A percentile compares a stretch with the other conserved stretches of the same genome.
Evolutionary conservation across 2,888 invertebrate species (phyloP).

Genomic region (Drosophila stalkeri): DNA sequence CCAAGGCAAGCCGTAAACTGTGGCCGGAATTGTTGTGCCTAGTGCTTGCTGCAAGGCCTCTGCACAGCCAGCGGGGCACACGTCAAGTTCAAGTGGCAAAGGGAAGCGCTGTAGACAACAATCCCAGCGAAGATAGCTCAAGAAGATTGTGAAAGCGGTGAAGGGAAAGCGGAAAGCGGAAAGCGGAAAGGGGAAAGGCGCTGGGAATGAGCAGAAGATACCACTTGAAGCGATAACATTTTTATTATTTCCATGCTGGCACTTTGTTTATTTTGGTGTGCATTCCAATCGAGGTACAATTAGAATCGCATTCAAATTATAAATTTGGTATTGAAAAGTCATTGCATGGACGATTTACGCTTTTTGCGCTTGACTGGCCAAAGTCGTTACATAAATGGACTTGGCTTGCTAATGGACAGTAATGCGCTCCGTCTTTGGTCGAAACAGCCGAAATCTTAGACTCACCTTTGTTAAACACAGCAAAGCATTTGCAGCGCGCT

Average conservation of each 20-base stretch:
- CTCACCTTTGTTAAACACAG: conserved; percentile 66
- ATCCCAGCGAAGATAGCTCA: neutral
- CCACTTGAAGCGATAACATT: conserved; percentile 65
- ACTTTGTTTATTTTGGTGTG: conserved; percentile 34
- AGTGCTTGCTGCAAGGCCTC: neutral
- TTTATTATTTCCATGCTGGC: conserved; percentile 67
- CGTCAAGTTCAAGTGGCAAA: conserved; percentile 76
- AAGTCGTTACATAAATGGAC: neutral
- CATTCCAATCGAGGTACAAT: neutral
- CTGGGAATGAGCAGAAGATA: neutral
- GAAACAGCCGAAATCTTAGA: conserved; percentile 18
- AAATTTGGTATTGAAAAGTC: conserved; percentile 15
- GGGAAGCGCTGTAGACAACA: conserved; percentile 70
- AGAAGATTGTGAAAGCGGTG: too few species aligned
- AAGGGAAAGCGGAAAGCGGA: neutral
- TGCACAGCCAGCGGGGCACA: conserved; percentile 14
- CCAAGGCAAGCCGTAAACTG: conserved; percentile 2
- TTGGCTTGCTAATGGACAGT: conserved; percentile 38
- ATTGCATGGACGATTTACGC: conserved; percentile 36
- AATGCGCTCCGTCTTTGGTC: conserved; percentile 49
- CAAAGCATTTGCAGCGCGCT: conserved; percentile 69
- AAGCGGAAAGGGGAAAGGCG: neutral
- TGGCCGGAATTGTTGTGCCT: conserved; percentile 9
- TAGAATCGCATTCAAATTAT: neutral
- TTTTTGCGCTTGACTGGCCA: conserved; percentile 60